phyloP scores from a whole-genome alignment of 1,140 invertebrate genomes.

The Bombus breviceps region DNA sequence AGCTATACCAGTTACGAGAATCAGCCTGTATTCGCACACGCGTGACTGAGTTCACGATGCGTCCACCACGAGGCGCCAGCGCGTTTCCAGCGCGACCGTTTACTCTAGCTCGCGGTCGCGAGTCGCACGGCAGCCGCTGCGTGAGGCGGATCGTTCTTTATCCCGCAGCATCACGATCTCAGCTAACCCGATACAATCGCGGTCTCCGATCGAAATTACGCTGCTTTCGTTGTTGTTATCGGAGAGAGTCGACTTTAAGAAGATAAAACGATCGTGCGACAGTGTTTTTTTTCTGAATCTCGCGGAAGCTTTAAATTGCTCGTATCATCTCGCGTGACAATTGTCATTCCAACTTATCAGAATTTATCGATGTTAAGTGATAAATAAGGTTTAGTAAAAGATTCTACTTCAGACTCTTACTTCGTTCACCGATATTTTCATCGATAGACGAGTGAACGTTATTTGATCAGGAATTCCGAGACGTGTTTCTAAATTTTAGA shows the following conservation, averaged over 20 bases:
- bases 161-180: too few relatives aligned
- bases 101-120: conserved; percentile 1
- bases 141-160: neutral
- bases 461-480: neutral
- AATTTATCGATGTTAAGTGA: neutral
- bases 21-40: conserved; percentile 25
- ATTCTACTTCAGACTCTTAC: neutral
- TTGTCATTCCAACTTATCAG: neutral
- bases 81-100: conserved; percentile 24
- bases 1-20: neutral
- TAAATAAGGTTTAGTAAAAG: neutral
- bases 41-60: conserved; percentile 25
- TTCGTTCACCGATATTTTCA: neutral
- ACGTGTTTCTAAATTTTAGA: neutral
- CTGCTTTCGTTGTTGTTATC: neutral
- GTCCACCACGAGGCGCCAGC: conserved; percentile 55
- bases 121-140: conserved; percentile 34
- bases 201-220: neutral
- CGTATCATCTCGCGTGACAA: neutral
- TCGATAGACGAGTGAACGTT: neutral
- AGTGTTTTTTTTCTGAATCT: neutral
- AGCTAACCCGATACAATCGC: neutral
- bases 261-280: neutral
- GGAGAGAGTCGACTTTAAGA: neutral
- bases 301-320: neutral